A percentile compares a stretch with the other conserved stretches of the same genome.
Evolutionary conservation across 2,797 vertebrate genomes (phyloP).

Genomic region (Chanos chanos): DNA sequence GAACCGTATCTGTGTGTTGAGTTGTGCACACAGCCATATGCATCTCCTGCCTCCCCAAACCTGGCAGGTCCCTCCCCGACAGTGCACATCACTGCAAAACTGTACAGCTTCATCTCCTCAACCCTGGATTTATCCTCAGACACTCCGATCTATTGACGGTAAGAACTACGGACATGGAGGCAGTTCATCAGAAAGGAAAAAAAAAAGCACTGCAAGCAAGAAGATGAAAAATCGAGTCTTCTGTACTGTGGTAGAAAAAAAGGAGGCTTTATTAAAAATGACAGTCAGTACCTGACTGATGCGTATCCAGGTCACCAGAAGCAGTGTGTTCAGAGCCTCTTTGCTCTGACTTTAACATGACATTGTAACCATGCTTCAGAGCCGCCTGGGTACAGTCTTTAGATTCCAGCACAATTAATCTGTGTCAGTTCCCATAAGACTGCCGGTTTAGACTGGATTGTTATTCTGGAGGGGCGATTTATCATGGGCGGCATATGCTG

Average conservation of each 20-base stretch:
- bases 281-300: slow-evolving; percentile 21
- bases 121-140: too few relatives aligned
- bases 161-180: too few relatives aligned
- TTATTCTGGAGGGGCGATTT: slow-evolving; percentile 46
- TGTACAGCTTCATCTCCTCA: neutral
- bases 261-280: slow-evolving; percentile 16
- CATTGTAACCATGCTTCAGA: slow-evolving; percentile 38
- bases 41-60: too few relatives aligned
- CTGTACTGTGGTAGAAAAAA: slow-evolving; percentile 15
- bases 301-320: slow-evolving; percentile 46
- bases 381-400: slow-evolving; percentile 34
- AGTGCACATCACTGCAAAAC: neutral
- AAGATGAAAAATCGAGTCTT: too few relatives aligned
- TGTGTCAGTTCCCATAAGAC: slow-evolving; percentile 62
- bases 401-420: slow-evolving; percentile 58
- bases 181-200: too few relatives aligned
- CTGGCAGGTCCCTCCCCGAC: too few relatives aligned
- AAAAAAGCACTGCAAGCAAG: neutral
- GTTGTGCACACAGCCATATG: too few relatives aligned
- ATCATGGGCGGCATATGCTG: slow-evolving; percentile 37
- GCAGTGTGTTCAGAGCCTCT: slow-evolving; percentile 12
- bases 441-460: slow-evolving; percentile 68
- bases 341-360: slow-evolving; percentile 44
- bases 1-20: too few relatives aligned
- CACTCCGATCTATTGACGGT: too few relatives aligned